Base-by-base conservation (phyloP, 2,113 vertebrate species). In the Bombycilla garrulus region DNA sequence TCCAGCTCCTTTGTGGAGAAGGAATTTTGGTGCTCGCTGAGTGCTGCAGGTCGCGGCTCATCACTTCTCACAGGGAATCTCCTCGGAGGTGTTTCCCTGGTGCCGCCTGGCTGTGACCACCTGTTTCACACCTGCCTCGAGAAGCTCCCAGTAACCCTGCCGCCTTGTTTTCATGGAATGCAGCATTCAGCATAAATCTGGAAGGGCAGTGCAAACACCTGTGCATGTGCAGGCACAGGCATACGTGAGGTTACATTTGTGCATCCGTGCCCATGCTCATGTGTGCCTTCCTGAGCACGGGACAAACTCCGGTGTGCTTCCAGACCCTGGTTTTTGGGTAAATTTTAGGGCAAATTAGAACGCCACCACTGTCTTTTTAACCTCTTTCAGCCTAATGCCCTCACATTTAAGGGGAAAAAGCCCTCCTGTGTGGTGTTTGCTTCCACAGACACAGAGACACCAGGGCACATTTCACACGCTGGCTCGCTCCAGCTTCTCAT, bases 381-480 rank as follows among this genome's bases (percentile, higher is more conserved):
- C 19, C 12, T 36, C 1, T 29, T 65, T 23, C 44, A 83, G 15
- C 45, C 18, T 51, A 45, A 54, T 15, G 6, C 2, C 6, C 17
- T 51, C 4, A 1, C 6, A 33, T 42, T 6, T 47, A 33, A 77
- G 24, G 14, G 14, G 35, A 3, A 14, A 60, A 69, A 56, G 2
- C 2, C 2, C 15, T 22, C 13, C 10, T 1, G 0, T 35, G 26
- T 0, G 0, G 8, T 20, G 25, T 53, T 57, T 28, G 45, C 15
- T 35, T 35, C 5, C 61, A 31, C 29, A 79, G 45, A 22, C 78
- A 16, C 33, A 16, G 82, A 50, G 31, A 81, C 54, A 56, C 13
- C 5, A 17, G 19, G n/a, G 12, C 18, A 33, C 7, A 5, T 51
- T 47, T 82, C 71, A 80, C 29, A 5, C 4, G 4, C 23, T 33